phyloP scores from a whole-genome alignment of 2,888 invertebrate genomes.

The Drosophila cracens region DNA sequence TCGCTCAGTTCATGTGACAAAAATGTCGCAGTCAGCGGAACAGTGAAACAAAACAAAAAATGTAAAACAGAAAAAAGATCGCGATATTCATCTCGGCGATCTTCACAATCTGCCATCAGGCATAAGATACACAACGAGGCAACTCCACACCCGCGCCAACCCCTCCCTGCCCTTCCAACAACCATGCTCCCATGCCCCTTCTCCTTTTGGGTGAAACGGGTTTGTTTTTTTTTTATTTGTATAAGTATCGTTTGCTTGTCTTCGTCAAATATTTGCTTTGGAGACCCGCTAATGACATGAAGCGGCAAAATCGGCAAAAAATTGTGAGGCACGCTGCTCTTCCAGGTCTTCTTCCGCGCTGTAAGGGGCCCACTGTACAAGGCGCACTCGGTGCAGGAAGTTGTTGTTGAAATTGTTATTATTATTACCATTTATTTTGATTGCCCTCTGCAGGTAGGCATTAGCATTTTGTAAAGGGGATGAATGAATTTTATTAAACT shows the following conservation, averaged over 20 bases:
- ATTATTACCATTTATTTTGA: conserved; percentile 55
- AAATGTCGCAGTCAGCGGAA: conserved; percentile 82
- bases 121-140: neutral
- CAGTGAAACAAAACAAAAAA: conserved; percentile 5
- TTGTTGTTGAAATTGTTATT: conserved; percentile 56
- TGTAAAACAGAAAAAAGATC: conserved; percentile 31
- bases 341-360: neutral
- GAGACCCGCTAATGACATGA: conserved; percentile 74
- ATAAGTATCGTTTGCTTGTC: conserved; percentile 59
- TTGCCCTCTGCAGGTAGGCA: neutral
- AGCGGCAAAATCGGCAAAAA: conserved; percentile 41
- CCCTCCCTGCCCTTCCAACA: conserved; percentile 13
- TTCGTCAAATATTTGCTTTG: conserved; percentile 75
- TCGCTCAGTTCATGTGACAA: conserved; percentile 76
- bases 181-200: neutral
- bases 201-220: conserved; percentile 55
- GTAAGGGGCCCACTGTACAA: conserved; percentile 7
- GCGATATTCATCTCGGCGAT: conserved; percentile 50
- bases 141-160: conserved; percentile 5
- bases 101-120: conserved; percentile 40
- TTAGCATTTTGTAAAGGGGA: neutral
- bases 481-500: neutral
- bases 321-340: conserved; percentile 35
- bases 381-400: conserved; percentile 48
- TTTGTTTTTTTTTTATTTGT: conserved; percentile 33